Percentiles rank a stretch among this genome's conserved stretches.
Conservation (phyloP, 2,888 invertebrate species). For the Drosophila aldrichi region DNA sequence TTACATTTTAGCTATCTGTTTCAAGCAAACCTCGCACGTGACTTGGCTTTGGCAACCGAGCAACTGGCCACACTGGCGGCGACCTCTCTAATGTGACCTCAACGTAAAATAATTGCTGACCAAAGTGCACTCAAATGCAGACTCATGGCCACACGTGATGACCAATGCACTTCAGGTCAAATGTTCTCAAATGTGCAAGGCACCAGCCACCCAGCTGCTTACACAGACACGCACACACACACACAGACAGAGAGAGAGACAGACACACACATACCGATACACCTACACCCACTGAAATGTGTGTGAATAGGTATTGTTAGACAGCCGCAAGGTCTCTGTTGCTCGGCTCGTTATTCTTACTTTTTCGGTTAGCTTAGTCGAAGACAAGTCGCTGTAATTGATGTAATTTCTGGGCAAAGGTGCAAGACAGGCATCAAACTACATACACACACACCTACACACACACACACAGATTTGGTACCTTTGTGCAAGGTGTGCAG, state of each 20-base stretch:
- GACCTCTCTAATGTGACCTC: constrained; percentile 80
- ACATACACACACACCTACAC: constrained; percentile 33
- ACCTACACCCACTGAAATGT: constrained; percentile 15
- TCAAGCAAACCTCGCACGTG: constrained; percentile 44
- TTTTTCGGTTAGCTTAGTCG: constrained; percentile 71
- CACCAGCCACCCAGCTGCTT: constrained; percentile 23
- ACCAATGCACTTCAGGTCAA: constrained; percentile 81
- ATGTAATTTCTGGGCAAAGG: constrained; percentile 74
- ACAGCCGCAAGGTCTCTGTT: constrained; percentile 56
- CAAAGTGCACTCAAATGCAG: constrained; percentile 81
- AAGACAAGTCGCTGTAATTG: constrained; percentile 75
- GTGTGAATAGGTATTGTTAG: constrained; percentile 55
- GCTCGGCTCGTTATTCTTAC: constrained; percentile 75
- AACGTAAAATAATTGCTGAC: constrained; percentile 83
- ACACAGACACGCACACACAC: constrained; percentile 18
- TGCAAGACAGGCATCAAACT: constrained; percentile 71
- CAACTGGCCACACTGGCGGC: constrained; percentile 46
- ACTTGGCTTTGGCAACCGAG: constrained; percentile 56
- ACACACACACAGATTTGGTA: constrained; percentile 7
- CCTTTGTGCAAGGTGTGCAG: constrained; percentile 44
- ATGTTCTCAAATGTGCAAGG: constrained; percentile 60
- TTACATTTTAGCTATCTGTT: constrained; percentile 2
- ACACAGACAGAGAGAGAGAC: constrained; percentile 13
- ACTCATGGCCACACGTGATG: constrained; percentile 80
- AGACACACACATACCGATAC: constrained; percentile 4